Evolutionary conservation across 2,113 vertebrate genomes (phyloP).

Genomic region (Trichechus manatus): DNA sequence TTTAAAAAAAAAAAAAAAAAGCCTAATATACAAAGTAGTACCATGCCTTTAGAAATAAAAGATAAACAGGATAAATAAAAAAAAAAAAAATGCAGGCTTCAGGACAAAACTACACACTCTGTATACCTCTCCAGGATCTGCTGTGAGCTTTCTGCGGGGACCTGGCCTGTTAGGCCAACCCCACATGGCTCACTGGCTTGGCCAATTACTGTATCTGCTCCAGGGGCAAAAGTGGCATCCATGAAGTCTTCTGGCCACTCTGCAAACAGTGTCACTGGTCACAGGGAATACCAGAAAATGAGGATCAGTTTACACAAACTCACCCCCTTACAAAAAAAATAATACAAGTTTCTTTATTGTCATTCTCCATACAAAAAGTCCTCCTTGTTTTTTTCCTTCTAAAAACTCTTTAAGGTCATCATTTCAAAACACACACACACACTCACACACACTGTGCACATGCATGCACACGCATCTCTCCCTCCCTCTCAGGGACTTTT

Average conservation of each 20-base stretch:
- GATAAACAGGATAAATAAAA: not conserved
- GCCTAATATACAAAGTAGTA: not conserved
- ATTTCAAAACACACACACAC: not conserved
- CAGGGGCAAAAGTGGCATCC: not conserved
- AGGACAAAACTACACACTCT: not conserved
- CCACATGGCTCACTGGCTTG: not conserved
- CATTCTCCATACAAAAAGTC: not conserved
- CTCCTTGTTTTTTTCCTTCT: not conserved
- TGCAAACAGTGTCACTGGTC: not conserved
- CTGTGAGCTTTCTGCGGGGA: not conserved
- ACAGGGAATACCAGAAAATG: conserved; percentile 11
- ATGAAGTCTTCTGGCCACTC: not conserved
- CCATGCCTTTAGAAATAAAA: conserved; percentile 55
- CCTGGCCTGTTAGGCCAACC: not conserved
- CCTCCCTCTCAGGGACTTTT: not conserved
- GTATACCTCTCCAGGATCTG: not conserved
- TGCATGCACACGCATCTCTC: not conserved
- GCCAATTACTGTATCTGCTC: not conserved
- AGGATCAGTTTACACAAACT: not conserved
- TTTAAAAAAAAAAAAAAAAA: conserved; percentile 21
- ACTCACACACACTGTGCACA: not conserved
- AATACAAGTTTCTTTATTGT: not conserved
- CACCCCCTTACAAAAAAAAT: not conserved
- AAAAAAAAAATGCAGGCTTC: not conserved
- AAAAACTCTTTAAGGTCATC: not conserved